These are phyloP conservation scores for Macrobrachium nipponense DNA, from an alignment of 1,140 invertebrate genomes.

Conservation along the genomic window DNA sequence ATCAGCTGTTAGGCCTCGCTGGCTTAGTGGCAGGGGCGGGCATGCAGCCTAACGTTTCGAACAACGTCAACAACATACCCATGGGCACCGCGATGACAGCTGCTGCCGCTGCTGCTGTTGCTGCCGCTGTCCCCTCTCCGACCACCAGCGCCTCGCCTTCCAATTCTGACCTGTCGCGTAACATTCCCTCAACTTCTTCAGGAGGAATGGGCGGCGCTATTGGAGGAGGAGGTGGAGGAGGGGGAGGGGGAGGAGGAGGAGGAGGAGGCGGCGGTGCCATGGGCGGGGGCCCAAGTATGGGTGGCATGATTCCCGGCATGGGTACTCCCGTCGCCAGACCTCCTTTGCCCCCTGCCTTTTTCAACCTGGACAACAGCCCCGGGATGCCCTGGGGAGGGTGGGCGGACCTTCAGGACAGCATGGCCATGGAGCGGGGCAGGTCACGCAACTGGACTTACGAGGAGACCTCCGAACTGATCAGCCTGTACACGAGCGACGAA, in stretches of 20 bases:
- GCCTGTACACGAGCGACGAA: conserved; percentile 62
- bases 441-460: conserved; percentile 64
- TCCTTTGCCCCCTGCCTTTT: conserved; percentile 44
- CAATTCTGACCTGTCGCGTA: conserved; percentile 6
- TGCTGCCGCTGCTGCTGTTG: no score
- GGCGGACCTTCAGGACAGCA: conserved; percentile 49
- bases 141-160: conserved; percentile 11
- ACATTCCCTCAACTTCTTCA: conserved; percentile 16
- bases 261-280: conserved; percentile 3
- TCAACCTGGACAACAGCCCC: conserved; percentile 30
- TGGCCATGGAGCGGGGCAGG: conserved; percentile 58
- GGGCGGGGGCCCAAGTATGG: not conserved
- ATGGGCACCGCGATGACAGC: conserved; percentile 35
- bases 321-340: conserved; percentile 24
- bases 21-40: conserved; percentile 57
- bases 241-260: not conserved
- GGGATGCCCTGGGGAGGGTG: conserved; percentile 45
- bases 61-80: conserved; percentile 29
- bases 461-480: conserved; percentile 62
- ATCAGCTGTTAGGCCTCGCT: conserved; percentile 59
- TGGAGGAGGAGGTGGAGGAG: no score
- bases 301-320: conserved; percentile 35
- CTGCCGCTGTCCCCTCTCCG: not conserved
- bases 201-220: not conserved
- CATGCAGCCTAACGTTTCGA: conserved; percentile 47